Evolutionary conservation across 2,888 invertebrate genomes (phyloP).

Genomic region (Mythimna pallens): DNA sequence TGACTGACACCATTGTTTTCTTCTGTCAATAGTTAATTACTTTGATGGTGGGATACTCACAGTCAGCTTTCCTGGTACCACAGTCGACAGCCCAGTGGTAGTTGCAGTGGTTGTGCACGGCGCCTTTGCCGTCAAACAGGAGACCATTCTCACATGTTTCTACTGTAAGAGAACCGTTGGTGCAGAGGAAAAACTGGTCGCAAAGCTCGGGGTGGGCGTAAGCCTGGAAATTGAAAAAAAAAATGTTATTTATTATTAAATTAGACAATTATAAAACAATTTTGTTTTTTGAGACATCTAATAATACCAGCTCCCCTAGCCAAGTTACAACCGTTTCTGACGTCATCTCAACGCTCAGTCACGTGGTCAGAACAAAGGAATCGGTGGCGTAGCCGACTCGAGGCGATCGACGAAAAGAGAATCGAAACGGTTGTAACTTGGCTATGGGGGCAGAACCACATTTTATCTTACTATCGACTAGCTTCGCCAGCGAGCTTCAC

Average conservation of each 20-base stretch:
- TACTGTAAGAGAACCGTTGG: conserved; percentile 96
- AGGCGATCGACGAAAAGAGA: too few relatives aligned
- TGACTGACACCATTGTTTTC: background rate
- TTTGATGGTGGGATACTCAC: conserved; percentile 88
- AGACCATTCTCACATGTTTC: conserved; percentile 98
- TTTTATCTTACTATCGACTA: too few relatives aligned
- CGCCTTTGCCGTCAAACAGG: conserved; percentile 97
- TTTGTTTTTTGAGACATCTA: too few relatives aligned
- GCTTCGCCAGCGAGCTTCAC: too few relatives aligned
- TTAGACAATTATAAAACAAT: too few relatives aligned
- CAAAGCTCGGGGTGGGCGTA: conserved; percentile 97
- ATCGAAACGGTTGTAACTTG: too few relatives aligned
- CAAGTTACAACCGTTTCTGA: too few relatives aligned
- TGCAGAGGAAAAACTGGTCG: conserved; percentile 97
- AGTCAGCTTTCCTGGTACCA: conserved; percentile 94
- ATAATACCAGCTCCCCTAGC: too few relatives aligned
- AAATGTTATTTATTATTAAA: background rate
- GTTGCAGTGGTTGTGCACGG: conserved; percentile 97
- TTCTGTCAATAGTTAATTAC: background rate
- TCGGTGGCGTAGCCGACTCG: too few relatives aligned
- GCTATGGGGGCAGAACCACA: too few relatives aligned
- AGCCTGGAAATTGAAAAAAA: conserved; percentile 87
- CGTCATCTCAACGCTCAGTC: too few relatives aligned
- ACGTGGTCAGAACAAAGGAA: too few relatives aligned
- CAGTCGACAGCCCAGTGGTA: conserved; percentile 98